Evolutionary conservation across 2,113 vertebrate genomes (phyloP).

Genomic region (Passer montanus): DNA sequence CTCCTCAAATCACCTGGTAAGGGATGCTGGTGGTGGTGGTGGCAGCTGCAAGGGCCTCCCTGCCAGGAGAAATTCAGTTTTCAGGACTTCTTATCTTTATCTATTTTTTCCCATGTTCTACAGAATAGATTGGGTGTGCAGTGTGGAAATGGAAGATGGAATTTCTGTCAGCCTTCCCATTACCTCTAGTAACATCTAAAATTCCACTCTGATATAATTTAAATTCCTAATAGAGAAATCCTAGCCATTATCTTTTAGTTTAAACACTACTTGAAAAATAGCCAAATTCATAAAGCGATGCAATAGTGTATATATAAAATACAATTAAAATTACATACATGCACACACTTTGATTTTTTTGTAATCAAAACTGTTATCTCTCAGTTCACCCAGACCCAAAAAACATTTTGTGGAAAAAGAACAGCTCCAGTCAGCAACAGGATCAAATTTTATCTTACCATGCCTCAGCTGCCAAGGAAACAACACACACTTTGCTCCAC

Average conservation of each 20-base stretch:
- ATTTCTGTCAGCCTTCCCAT: not conserved
- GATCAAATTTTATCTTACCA: not conserved
- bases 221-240: not conserved
- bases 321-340: not conserved
- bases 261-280: not conserved
- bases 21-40: not conserved
- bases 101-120: not conserved
- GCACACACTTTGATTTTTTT: not conserved
- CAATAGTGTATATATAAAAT: too few relatives aligned
- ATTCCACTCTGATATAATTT: not conserved
- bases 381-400: not conserved
- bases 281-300: not conserved
- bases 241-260: not conserved
- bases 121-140: not conserved
- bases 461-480: not conserved
- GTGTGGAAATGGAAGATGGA: fast-evolving
- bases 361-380: not conserved
- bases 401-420: not conserved
- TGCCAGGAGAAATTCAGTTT: not conserved
- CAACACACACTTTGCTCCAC: not conserved
- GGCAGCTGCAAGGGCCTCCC: not conserved
- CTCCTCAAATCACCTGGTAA: not conserved
- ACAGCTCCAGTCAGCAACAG: not conserved
- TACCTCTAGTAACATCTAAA: not conserved
- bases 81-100: not conserved